Evolutionary conservation across 1,140 invertebrate species (phyloP).

Genomic region (Papilio glaucus): DNA sequence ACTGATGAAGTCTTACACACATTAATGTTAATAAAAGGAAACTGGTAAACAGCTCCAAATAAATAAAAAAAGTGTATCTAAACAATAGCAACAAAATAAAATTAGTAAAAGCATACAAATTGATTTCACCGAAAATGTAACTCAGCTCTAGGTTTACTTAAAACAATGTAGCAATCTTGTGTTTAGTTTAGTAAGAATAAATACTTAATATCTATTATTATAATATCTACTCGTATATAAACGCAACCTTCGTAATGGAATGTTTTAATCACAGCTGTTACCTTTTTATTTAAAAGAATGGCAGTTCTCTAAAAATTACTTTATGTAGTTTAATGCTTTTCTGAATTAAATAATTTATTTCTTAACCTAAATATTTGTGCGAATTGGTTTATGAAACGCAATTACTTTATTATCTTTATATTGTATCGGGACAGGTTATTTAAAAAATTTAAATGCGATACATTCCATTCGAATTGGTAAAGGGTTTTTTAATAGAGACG

Average conservation of each 20-base stretch:
- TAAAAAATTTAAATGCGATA: no score
- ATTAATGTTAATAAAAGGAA: no score
- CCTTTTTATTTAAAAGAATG: neutral
- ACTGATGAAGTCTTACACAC: neutral
- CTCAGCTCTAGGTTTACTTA: neutral
- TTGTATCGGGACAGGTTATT: no score
- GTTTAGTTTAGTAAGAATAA: constrained; percentile 31
- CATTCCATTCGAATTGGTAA: no score
- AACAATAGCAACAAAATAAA: neutral
- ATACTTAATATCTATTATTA: constrained; percentile 34
- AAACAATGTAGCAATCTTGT: neutral
- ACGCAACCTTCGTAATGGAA: constrained; percentile 33
- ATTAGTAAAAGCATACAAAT: neutral
- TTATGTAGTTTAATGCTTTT: neutral
- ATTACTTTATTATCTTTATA: no score
- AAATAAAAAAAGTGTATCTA: neutral
- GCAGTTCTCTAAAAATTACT: neutral
- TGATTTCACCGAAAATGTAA: neutral
- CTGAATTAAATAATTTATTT: constrained; percentile 36
- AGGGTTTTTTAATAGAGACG: no score
- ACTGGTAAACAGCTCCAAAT: neutral
- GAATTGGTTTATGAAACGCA: no score
- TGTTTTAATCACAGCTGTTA: constrained; percentile 39
- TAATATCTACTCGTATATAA: constrained; percentile 14
- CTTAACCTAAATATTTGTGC: constrained; percentile 20